Percentiles rank a stretch among this genome's conserved stretches.
Evolutionary conservation across 2,113 vertebrate species (phyloP).

Genomic region (Dissostichus mawsoni): DNA sequence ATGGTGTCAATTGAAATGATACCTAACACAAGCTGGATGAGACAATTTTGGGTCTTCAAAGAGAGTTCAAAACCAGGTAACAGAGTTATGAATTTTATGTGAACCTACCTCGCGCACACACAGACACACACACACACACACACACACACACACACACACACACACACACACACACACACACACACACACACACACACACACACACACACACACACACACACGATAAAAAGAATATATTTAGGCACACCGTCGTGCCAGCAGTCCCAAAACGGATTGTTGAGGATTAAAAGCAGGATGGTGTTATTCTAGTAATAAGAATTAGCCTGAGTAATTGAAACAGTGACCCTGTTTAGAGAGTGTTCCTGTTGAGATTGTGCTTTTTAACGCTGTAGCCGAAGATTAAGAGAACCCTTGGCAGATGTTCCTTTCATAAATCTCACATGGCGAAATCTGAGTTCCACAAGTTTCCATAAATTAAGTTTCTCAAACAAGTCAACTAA

Average conservation of each 20-base stretch:
- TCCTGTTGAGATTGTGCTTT: constrained; percentile 36
- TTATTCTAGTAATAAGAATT: constrained; percentile 60
- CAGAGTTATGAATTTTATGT: constrained; percentile 48
- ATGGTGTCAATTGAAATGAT: constrained; percentile 75
- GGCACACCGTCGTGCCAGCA: constrained; percentile 20
- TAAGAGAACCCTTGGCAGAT: constrained; percentile 18
- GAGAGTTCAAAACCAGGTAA: constrained; percentile 63
- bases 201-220: constrained; percentile 35
- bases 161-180: constrained; percentile 35
- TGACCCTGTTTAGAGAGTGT: constrained; percentile 35
- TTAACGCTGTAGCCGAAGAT: constrained; percentile 18
- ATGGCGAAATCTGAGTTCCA: not conserved
- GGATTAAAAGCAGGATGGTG: constrained; percentile 62
- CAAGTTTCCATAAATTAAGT: no score
- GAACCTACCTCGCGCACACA: constrained; percentile 13
- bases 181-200: not conserved
- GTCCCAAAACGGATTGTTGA: constrained; percentile 31
- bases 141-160: constrained; percentile 34
- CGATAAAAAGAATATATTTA: constrained; percentile 51
- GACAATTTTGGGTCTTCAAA: constrained; percentile 70
- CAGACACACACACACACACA: constrained; percentile 1
- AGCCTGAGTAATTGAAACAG: constrained; percentile 66
- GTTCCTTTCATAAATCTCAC: constrained; percentile 12
- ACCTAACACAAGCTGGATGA: constrained; percentile 68
- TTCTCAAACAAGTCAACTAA: not conserved